Evolutionary conservation across 2,797 vertebrate species (phyloP).

Genomic region (Enteromius thamalakanensis): DNA sequence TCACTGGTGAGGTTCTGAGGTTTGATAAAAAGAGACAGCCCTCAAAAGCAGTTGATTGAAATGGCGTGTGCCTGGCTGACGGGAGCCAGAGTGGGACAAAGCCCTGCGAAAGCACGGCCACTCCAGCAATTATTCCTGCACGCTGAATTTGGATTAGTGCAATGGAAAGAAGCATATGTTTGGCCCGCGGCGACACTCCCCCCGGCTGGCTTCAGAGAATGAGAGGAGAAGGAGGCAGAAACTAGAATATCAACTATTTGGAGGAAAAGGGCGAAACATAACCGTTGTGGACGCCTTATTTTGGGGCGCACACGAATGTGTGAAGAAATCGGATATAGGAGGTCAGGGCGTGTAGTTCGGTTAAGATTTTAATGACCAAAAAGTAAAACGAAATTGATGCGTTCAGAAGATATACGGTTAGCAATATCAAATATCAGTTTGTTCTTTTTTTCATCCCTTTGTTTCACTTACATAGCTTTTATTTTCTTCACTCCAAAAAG

Average conservation of each 20-base stretch:
- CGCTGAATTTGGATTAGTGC: conserved; percentile 99
- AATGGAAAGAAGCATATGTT: conserved; percentile 99
- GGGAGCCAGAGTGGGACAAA: conserved; percentile 99
- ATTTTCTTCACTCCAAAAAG: not conserved
- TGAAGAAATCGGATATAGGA: conserved; percentile 6
- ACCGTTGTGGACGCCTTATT: conserved; percentile 68
- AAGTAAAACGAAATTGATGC: not conserved
- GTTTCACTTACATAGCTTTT: not conserved
- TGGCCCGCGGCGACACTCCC: conserved; percentile 97
- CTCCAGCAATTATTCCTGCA: conserved; percentile 99
- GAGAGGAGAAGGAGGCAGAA: conserved; percentile 83
- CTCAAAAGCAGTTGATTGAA: conserved; percentile 94
- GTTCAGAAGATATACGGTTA: not conserved
- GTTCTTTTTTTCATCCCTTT: not conserved
- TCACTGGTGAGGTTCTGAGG: conserved; percentile 81
- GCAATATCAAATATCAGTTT: not conserved
- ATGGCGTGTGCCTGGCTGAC: conserved; percentile 99
- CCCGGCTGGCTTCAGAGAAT: conserved; percentile 97
- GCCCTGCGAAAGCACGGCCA: conserved; percentile 95
- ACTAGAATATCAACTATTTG: conserved; percentile 89
- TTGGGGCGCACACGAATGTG: conserved; percentile 47
- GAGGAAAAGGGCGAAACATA: conserved; percentile 74
- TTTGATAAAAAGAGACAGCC: conserved; percentile 90
- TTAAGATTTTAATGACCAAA: not conserved
- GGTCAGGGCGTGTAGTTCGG: conserved; percentile 17